These are phyloP conservation scores for Phengaris alcon DNA, from an alignment of 2,888 invertebrate species.

Conservation along the genomic window DNA sequence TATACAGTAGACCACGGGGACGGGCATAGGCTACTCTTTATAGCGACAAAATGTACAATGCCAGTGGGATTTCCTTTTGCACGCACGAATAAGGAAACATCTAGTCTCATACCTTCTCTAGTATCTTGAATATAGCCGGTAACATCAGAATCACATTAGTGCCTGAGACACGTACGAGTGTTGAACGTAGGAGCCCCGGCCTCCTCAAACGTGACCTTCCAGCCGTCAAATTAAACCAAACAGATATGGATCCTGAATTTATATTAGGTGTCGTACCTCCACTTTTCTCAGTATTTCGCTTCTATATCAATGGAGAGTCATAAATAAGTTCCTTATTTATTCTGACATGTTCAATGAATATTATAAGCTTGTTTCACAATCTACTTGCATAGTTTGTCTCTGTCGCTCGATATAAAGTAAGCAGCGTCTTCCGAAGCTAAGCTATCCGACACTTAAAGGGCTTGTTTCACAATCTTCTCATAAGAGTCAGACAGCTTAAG, in stretches of 20 bases:
- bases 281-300: background rate
- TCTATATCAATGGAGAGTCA: background rate
- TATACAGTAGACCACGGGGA: no score
- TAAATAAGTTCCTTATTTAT: background rate
- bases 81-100: background rate
- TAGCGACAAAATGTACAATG: no score
- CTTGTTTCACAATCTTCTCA: no score
- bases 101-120: background rate
- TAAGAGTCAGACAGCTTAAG: no score
- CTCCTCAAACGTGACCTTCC: slow-evolving; percentile 6
- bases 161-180: slow-evolving; percentile 21
- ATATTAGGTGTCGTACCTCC: background rate
- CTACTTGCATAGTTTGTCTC: no score
- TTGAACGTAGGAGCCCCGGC: background rate
- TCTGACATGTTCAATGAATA: background rate
- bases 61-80: no score
- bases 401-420: no score
- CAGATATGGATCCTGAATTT: slow-evolving; percentile 17
- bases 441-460: no score
- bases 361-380: background rate
- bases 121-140: background rate
- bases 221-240: background rate
- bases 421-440: no score
- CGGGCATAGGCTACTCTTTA: no score
- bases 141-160: background rate